Evolutionary conservation across 2,888 invertebrate species (phyloP).

Genomic region (Drosophila mimica): DNA sequence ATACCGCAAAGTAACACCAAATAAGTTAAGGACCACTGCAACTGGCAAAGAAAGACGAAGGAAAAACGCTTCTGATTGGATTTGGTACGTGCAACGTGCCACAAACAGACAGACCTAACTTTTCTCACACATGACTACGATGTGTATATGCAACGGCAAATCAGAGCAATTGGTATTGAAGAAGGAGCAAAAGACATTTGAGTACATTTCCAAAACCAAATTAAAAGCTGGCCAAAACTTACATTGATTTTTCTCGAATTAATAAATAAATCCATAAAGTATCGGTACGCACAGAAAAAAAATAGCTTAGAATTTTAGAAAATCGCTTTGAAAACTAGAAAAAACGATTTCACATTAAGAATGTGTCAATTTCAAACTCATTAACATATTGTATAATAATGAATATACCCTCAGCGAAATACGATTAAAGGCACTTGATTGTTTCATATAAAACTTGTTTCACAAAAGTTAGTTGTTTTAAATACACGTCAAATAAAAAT

Average conservation of each 20-base stretch:
- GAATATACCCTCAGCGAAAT: too few species aligned
- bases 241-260: neutral
- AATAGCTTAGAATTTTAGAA: neutral
- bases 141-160: conserved; percentile 20
- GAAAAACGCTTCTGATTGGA: conserved; percentile 70
- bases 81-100: conserved; percentile 56
- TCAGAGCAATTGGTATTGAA: neutral
- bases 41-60: conserved; percentile 30
- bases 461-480: too few species aligned
- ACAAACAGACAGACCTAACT: conserved; percentile 7
- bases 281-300: neutral
- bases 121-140: conserved; percentile 15
- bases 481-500: too few species aligned
- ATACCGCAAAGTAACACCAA: conserved; percentile 76
- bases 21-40: conserved; percentile 66
- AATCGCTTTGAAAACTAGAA: neutral
- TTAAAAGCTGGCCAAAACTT: neutral
- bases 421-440: too few species aligned
- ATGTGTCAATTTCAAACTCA: too few species aligned
- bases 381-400: too few species aligned
- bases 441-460: too few species aligned
- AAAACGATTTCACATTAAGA: too few species aligned
- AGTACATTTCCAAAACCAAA: neutral
- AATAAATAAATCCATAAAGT: neutral
- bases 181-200: neutral